Evolutionary conservation across 2,888 invertebrate species (phyloP).

Genomic region (Cotesia congregata): DNA sequence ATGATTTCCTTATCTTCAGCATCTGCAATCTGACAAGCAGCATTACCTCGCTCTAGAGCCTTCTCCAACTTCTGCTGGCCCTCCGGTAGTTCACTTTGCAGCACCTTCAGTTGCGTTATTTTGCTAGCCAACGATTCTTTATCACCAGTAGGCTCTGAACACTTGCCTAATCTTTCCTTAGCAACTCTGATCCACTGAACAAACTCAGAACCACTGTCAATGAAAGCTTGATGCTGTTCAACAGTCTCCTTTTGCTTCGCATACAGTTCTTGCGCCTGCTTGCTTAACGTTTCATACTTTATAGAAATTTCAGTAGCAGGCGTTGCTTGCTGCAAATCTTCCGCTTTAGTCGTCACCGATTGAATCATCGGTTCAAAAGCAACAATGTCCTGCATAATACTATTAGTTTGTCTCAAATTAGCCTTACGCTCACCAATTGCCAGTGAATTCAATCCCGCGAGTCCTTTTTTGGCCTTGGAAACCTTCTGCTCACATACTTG

Average conservation of each 20-base stretch:
- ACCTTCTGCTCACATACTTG: conserved; percentile 90
- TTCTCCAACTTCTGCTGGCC: conserved; percentile 87
- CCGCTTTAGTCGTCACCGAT: conserved; percentile 93
- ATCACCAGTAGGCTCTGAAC: conserved; percentile 93
- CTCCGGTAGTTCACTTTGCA: conserved; percentile 86
- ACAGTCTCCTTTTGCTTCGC: conserved; percentile 91
- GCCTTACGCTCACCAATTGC: conserved; percentile 90
- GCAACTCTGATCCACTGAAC: conserved; percentile 92
- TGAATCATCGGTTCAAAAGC: conserved; percentile 98
- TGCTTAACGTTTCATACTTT: conserved; percentile 90
- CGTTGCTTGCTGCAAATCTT: conserved; percentile 90
- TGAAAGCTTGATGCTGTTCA: conserved; percentile 91
- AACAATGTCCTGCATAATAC: conserved; percentile 96
- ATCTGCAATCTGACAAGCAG: conserved; percentile 87
- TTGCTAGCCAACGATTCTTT: conserved; percentile 90
- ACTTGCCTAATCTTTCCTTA: conserved; percentile 91
- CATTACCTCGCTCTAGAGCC: conserved; percentile 87
- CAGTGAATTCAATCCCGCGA: conserved; percentile 83
- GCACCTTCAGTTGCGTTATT: conserved; percentile 86
- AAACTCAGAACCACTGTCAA: conserved; percentile 92
- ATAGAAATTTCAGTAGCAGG: conserved; percentile 93
- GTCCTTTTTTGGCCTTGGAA: conserved; percentile 82
- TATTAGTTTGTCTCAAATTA: conserved; percentile 90
- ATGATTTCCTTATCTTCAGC: conserved; percentile 91
- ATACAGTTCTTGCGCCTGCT: conserved; percentile 91